These are phyloP conservation scores for Seira musarum DNA, from an alignment of 2,888 invertebrate genomes.

Conservation along the genomic window DNA sequence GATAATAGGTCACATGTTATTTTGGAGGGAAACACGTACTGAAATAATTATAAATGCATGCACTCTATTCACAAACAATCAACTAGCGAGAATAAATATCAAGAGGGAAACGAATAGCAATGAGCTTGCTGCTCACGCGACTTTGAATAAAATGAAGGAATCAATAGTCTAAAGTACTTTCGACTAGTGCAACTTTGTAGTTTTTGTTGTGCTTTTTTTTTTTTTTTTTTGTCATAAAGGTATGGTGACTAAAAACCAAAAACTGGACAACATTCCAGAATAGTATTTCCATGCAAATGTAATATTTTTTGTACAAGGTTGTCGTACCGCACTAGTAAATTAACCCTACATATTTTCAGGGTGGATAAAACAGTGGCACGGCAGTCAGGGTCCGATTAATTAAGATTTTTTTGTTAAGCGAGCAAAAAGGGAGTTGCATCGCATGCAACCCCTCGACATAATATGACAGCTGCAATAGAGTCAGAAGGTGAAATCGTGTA, in stretches of 20 bases:
- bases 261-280: no score
- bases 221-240: no score
- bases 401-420: background rate
- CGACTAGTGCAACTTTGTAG: background rate
- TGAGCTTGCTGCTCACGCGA: background rate
- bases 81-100: background rate
- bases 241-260: no score
- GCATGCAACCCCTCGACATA: background rate
- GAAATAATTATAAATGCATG: constrained; percentile 5
- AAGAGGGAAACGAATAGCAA: constrained; percentile 19
- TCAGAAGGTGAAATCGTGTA: constrained; percentile 6
- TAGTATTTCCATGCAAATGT: no score
- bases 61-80: background rate
- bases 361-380: no score
- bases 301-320: no score
- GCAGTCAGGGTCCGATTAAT: background rate
- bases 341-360: no score
- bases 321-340: no score
- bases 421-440: background rate
- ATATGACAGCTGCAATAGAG: constrained; percentile 16
- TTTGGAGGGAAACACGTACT: background rate
- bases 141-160: background rate
- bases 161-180: background rate
- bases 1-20: constrained; percentile 2
- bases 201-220: no score